Evolutionary conservation across 2,113 vertebrate genomes (phyloP).

Genomic region (Machaerirhynchus nigripectus): DNA sequence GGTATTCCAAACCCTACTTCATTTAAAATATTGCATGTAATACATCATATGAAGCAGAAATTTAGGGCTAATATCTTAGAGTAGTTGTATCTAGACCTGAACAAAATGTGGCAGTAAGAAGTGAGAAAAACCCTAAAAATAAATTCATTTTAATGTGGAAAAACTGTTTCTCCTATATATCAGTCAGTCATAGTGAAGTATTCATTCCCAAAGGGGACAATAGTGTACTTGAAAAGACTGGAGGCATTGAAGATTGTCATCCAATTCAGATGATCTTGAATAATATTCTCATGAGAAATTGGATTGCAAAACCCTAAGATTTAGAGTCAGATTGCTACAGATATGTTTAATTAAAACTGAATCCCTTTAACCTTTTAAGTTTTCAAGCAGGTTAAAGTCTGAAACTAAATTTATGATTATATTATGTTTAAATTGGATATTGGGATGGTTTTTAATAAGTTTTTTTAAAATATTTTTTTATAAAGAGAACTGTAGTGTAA

Average conservation of each 20-base stretch:
- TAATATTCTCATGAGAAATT: conserved; percentile 64
- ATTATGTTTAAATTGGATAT: conserved; percentile 61
- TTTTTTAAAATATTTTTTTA: neutral
- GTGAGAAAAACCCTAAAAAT: conserved; percentile 22
- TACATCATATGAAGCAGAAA: conserved; percentile 9
- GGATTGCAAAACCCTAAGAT: conserved; percentile 53
- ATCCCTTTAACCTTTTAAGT: conserved; percentile 71
- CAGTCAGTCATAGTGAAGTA: conserved; percentile 48
- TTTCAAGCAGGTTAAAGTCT: conserved; percentile 62
- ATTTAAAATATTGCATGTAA: conserved; percentile 31
- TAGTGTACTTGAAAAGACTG: conserved; percentile 47
- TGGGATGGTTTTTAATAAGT: conserved; percentile 25
- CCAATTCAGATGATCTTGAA: conserved; percentile 62
- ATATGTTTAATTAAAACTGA: conserved; percentile 72
- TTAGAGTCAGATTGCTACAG: conserved; percentile 60
- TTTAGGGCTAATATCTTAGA: conserved; percentile 11
- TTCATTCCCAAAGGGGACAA: conserved; percentile 50
- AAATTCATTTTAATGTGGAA: conserved; percentile 52
- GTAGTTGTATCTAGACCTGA: conserved; percentile 46
- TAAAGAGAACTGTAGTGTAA: conserved; percentile 21
- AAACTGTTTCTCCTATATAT: conserved; percentile 49
- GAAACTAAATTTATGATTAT: conserved; percentile 54
- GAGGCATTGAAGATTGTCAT: conserved; percentile 61
- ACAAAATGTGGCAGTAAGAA: conserved; percentile 32
- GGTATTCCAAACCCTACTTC: neutral